phyloP scores from a whole-genome alignment of 1,140 invertebrate genomes.

The Pantala flavescens region DNA sequence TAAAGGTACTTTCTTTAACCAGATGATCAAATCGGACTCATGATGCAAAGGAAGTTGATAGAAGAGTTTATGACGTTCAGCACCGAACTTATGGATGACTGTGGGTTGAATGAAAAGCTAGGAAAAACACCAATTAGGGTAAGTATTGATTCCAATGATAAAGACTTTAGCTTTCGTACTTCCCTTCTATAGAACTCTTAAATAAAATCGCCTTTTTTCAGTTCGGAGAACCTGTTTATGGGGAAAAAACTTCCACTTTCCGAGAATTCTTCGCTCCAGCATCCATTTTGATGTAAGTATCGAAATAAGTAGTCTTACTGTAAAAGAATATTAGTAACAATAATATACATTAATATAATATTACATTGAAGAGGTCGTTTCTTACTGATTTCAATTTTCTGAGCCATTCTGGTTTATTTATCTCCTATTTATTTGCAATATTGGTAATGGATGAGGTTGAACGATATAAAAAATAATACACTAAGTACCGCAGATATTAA shows the following conservation, averaged over 20 bases:
- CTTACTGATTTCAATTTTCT: too few relatives aligned
- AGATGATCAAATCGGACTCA: background rate
- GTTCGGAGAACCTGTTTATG: slow-evolving; percentile 13
- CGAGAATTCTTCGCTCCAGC: slow-evolving; percentile 12
- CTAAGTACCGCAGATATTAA: too few relatives aligned
- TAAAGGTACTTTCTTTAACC: background rate
- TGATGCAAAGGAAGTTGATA: background rate
- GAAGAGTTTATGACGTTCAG: background rate
- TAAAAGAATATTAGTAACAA: too few relatives aligned
- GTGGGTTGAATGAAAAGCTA: slow-evolving; percentile 9
- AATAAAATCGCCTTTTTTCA: background rate
- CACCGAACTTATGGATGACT: background rate
- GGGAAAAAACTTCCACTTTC: background rate
- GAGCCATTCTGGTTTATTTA: too few relatives aligned
- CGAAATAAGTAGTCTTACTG: background rate
- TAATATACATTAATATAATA: too few relatives aligned
- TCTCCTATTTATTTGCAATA: too few relatives aligned
- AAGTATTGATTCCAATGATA: background rate
- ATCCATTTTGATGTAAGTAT: slow-evolving; percentile 6
- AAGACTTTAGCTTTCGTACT: too few relatives aligned
- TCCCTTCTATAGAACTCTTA: too few relatives aligned
- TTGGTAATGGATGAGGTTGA: too few relatives aligned
- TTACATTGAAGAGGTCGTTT: too few relatives aligned
- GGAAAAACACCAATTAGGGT: slow-evolving; percentile 2
- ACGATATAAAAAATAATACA: too few relatives aligned